Evolutionary conservation across 2,888 invertebrate species (phyloP).

Genomic region (Mimas tiliae): DNA sequence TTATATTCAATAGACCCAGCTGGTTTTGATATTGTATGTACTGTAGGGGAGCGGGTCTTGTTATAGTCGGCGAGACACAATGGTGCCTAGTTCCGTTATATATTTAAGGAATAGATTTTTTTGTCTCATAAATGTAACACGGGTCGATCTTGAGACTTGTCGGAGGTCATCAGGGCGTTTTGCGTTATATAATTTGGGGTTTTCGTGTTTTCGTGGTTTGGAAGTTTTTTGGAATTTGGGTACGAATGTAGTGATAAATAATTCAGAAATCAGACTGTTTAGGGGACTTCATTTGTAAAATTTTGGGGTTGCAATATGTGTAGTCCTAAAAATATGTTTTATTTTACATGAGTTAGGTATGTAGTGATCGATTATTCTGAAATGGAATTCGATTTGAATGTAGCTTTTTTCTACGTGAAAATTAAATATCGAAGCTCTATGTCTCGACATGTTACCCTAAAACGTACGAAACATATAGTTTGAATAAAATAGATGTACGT

Average conservation of each 20-base stretch:
- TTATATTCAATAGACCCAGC: conserved; percentile 74
- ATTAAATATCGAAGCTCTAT: no score
- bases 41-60: conserved; percentile 68
- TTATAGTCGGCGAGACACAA: conserved; percentile 60
- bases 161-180: conserved; percentile 69
- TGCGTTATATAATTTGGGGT: conserved; percentile 31
- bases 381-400: no score
- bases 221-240: no score
- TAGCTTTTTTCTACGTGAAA: neutral
- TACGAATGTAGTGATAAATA: conserved; percentile 3
- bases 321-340: no score
- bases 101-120: conserved; percentile 53
- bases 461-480: neutral
- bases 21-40: conserved; percentile 73
- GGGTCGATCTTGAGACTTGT: conserved; percentile 65
- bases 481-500: neutral
- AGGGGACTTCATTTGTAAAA: neutral
- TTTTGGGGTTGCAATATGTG: no score
- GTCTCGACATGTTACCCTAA: neutral
- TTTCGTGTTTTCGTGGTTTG: neutral
- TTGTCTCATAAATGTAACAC: conserved; percentile 54
- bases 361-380: no score
- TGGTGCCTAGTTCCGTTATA: conserved; percentile 63
- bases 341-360: no score
- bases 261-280: neutral